Percentiles rank a stretch among this genome's conserved stretches.
phyloP scores from a whole-genome alignment of 2,797 vertebrate genomes.

The Scolopax bukidnonensis region DNA sequence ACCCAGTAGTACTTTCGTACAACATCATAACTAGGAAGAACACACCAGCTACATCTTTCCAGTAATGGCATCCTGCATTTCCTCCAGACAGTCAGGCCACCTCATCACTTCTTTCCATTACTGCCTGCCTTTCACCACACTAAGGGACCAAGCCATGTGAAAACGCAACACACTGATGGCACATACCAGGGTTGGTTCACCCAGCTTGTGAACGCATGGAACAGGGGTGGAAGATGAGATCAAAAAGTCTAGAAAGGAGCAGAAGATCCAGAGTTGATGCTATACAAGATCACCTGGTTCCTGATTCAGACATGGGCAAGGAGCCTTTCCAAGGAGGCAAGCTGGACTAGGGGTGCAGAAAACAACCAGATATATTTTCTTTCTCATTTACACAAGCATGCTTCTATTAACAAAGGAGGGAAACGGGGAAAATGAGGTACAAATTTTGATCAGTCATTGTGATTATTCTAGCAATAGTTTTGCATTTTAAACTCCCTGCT shows the following conservation, averaged over 20 bases:
- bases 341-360: background rate
- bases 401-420: background rate
- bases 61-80: background rate
- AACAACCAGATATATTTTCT: background rate
- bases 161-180: background rate
- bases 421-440: background rate
- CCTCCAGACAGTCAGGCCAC: background rate
- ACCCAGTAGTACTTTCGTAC: background rate
- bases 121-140: background rate
- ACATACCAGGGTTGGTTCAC: background rate
- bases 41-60: accelerated
- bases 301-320: background rate
- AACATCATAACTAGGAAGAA: background rate
- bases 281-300: background rate
- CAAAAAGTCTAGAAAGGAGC: background rate
- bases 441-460: background rate
- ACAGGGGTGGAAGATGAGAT: background rate
- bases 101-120: background rate
- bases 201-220: background rate
- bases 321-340: background rate
- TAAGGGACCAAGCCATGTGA: accelerated
- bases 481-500: background rate
- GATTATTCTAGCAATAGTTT: background rate
- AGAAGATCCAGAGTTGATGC: background rate
- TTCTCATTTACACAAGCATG: background rate